Evolutionary conservation across 2,888 invertebrate species (phyloP).

Genomic region (Acutogordius australiensis): DNA sequence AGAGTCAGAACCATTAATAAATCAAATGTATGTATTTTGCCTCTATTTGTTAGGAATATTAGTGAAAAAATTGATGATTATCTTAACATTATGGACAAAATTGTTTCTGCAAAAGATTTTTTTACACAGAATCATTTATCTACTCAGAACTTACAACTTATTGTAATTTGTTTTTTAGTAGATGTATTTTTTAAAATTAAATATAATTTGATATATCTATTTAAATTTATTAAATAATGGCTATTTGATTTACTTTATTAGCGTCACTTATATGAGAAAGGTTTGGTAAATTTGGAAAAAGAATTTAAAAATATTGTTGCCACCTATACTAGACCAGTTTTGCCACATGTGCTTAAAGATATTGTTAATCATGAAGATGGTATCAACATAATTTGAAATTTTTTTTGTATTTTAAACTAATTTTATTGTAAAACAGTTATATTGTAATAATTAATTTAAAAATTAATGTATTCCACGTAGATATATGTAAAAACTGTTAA

Average conservation of each 20-base stretch:
- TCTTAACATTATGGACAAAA: not conserved
- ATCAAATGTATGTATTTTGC: not conserved
- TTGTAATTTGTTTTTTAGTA: slow-evolving; percentile 7
- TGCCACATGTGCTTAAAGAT: not conserved
- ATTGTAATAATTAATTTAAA: too few species aligned
- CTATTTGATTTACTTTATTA: not conserved
- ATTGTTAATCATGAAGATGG: not conserved
- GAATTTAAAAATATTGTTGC: not conserved
- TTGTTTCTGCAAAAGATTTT: not conserved
- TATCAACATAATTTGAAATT: not conserved
- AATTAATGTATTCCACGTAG: too few species aligned
- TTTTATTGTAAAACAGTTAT: slow-evolving; percentile 7
- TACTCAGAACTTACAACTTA: not conserved
- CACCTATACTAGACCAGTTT: not conserved
- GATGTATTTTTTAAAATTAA: not conserved
- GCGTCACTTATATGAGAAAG: not conserved
- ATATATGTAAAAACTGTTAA: too few species aligned
- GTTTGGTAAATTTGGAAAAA: not conserved
- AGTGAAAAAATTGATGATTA: slow-evolving; percentile 2
- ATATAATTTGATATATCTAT: not conserved
- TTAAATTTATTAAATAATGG: not conserved
- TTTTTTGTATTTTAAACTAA: not conserved
- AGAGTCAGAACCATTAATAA: not conserved
- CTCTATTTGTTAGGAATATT: not conserved
- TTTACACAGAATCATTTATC: not conserved